Base-by-base conservation (phyloP, 1,140 invertebrate species). In the Scylla paramamosain region DNA sequence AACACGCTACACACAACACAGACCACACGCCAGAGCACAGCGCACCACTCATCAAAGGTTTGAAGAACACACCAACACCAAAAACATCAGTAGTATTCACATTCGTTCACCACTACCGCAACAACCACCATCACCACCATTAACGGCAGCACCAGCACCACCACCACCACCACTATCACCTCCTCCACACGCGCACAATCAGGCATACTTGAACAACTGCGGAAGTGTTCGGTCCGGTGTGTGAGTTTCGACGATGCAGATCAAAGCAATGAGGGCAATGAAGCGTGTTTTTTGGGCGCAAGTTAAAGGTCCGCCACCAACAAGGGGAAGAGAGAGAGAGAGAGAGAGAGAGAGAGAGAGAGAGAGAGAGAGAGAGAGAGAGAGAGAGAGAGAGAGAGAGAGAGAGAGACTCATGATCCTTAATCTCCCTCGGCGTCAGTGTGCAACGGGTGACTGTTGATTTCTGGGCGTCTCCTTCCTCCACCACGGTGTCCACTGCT, bases 341-440 rank as follows among this genome's bases (percentile, higher is more conserved):
- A 77, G 67, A 77, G 67, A 77, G 67, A n/a, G 25, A n/a, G 25
- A n/a, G 25, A 25, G 20, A 25, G 59, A 67, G 59, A 67, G 59
- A 67, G 59, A 67, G 59, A 67, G 59, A 67, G 59, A 67, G 59
- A 67, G 59, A 67, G 59, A 67, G 59, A 67, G 59, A 67, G 59
- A 67, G 59, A 67, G 59, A 67, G 59, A 77, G 67, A 77, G 67
- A 77, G 25, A n/a, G 25, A n/a, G 8, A 3, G 25, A 2, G 67
- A 8, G 8, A 8, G 67, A 3, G 25, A 77, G n/a, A 3, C 10
- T 59, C 16, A 59, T 12, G 16, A 59, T 59, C 52, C 52, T 59
- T 59, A 59, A 59, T 59, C 52, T 59, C 52, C 52, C 10, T 14
- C 12, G 52, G 52, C 52, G 52, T 59, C 12, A 20, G 52, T 14